Evolutionary conservation across 2,888 invertebrate genomes (phyloP).

Genomic region (Machimus atricapillus): DNA sequence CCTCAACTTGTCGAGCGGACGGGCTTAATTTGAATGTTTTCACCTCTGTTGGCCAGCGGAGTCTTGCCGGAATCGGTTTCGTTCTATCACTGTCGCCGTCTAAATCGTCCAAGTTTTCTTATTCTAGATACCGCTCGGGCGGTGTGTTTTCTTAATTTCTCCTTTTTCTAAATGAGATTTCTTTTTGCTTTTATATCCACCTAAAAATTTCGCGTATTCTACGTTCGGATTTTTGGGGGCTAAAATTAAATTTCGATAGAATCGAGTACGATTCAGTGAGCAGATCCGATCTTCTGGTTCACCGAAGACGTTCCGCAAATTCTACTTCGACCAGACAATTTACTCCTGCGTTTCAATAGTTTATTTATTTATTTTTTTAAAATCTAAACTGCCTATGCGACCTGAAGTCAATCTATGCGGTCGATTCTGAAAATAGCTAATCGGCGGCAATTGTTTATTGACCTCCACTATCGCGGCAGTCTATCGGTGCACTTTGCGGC

Average conservation of each 20-base stretch:
- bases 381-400: not conserved
- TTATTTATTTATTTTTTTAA: not conserved
- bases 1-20: slow-evolving; percentile 45
- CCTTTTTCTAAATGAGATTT: slow-evolving; percentile 19
- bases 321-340: not conserved
- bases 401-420: slow-evolving; percentile 8
- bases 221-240: slow-evolving; percentile 22
- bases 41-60: slow-evolving; percentile 38
- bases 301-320: not conserved
- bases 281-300: not conserved
- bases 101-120: slow-evolving; percentile 26
- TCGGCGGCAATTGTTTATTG: slow-evolving; percentile 11
- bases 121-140: slow-evolving; percentile 16
- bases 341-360: not conserved
- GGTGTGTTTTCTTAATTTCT: slow-evolving; percentile 16
- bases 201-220: slow-evolving; percentile 33
- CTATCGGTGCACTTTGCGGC: not conserved
- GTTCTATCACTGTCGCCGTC: slow-evolving; percentile 49
- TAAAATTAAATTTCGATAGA: slow-evolving; percentile 29
- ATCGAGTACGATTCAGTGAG: not conserved
- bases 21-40: slow-evolving; percentile 45
- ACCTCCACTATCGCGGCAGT: not conserved
- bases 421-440: slow-evolving; percentile 13
- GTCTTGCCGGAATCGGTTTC: slow-evolving; percentile 49
- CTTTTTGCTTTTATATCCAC: slow-evolving; percentile 3